Evolutionary conservation across 2,797 vertebrate genomes (phyloP), one percentile per base, ranked within the genome.

Genomic region (Brachymystax lenok): DNA sequence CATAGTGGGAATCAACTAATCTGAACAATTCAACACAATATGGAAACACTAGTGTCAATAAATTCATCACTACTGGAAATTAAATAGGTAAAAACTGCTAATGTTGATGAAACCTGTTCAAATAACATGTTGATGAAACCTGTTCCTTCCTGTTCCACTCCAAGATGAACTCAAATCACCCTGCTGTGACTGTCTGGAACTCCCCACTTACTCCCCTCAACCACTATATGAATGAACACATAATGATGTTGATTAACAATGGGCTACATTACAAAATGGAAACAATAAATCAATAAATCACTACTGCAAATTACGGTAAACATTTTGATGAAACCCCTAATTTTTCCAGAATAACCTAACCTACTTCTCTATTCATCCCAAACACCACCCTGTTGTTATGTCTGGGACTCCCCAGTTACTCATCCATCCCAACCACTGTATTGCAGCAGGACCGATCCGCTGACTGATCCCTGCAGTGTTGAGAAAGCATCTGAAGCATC

Each of bases 401-500:
- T 76, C 83, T 81, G 79, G 83, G 87, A 87, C 87, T 86, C 71
- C 83, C 71, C 52, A 52, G 73, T 73, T 83, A 84, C 80, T 83
- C 84, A 69, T 61, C 61, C 77, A 69, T 67, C 66, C 75, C 73
- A 63, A n/a, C 78, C 76, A 83, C 74, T 75, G 84, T 83, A 87
- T 83, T 86, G 81, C 85, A 83, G 89, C 85, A 84, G 19, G 56
- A 21, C n/a, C 13, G 59, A 24, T 63, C n/a, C 21, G 12, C 84
- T 84, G 80, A 69, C 85, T 88, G 87, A 91, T 88, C 87, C 86
- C 24, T 13, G 74, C 74, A 67, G 69, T 84, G 84, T 90, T 89
- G 84, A 83, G 84, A 88, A 90, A 91, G 85, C 88, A 90, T 88
- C 83, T 80, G 73, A 89, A 81, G 86, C 82, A 88, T 86, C 81